These are phyloP conservation scores for Rutilus rutilus DNA, from an alignment of 2,113 vertebrate genomes.

Conservation along the genomic window DNA sequence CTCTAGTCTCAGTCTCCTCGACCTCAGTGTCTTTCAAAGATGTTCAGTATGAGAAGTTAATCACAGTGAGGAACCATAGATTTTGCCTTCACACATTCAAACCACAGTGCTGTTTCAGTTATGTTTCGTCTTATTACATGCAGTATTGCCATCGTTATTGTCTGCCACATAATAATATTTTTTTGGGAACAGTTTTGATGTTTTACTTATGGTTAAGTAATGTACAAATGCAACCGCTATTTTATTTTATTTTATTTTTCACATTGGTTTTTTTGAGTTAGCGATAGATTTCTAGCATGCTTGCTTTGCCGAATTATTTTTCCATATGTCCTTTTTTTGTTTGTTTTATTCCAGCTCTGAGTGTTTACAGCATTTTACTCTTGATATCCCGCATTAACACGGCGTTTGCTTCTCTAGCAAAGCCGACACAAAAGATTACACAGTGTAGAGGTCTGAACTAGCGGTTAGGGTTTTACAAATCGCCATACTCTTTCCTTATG, in stretches of 20 bases:
- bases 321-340: slow-evolving; percentile 53
- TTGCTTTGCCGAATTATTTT: slow-evolving; percentile 79
- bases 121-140: slow-evolving; percentile 59
- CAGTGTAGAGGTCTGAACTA: slow-evolving; percentile 12
- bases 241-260: slow-evolving; percentile 68
- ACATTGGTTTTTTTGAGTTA: slow-evolving; percentile 70
- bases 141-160: slow-evolving; percentile 69
- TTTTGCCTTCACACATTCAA: slow-evolving; percentile 68
- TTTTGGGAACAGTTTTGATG: slow-evolving; percentile 69
- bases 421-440: slow-evolving; percentile 44
- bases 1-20: slow-evolving; percentile 53
- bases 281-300: slow-evolving; percentile 78
- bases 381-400: slow-evolving; percentile 33
- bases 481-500: slow-evolving; percentile 24
- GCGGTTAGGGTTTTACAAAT: slow-evolving; percentile 28
- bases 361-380: slow-evolving; percentile 38
- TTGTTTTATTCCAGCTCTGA: slow-evolving; percentile 8
- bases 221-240: slow-evolving; percentile 83
- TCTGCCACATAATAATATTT: slow-evolving; percentile 77
- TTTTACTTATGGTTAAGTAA: slow-evolving; percentile 79
- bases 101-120: slow-evolving; percentile 55
- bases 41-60: slow-evolving; percentile 46
- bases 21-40: slow-evolving; percentile 46
- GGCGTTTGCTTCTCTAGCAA: slow-evolving; percentile 14
- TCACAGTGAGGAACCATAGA: slow-evolving; percentile 64